Base-by-base conservation (phyloP, 1,140 invertebrate species). In the Drosophila repleta region DNA sequence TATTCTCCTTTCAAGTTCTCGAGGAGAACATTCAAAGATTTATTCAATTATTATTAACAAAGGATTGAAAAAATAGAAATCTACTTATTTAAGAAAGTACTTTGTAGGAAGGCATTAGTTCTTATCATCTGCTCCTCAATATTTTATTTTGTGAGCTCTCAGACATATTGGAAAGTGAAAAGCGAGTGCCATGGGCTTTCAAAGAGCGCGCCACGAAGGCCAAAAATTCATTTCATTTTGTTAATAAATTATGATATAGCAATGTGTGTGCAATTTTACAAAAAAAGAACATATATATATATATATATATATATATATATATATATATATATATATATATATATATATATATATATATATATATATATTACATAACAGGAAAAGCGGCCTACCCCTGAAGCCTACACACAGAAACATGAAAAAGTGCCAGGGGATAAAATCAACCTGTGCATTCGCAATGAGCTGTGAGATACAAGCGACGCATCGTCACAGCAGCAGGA, bases 401-500 rank as follows among this genome's bases (percentile, higher is more conserved):
- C 49, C 53, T 63, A 79, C 62, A 61, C 64, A 57, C 60, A 17
- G 57, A 41, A 51, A 62, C 70, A 74, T 80, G 77, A 85, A 85
- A 84, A 85, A 87, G 81, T 81, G 78, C 43, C 82, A 72, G 79
- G 79, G 83, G 79, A 88, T 83, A 87, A 87, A 88, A 77, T 83
- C 87, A 90, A 90, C 87, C 87, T 90, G 87, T 90, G 87, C 87
- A 90, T 90, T 90, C 77, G 60, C 76, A 90, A 90, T 90, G 85
- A 90, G 81, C 83, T 88, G 83, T 70, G 66, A 75, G 72, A 65
- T 55, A 76, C 73, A 77, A 61, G 48, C 61, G 62, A 66, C 72
- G 72, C 67, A 75, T 66, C 72, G 74, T 29, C 60, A 24, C 58
- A 69, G 49, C 51, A 61, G 24, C 65, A 55, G 43, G 61, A 49